These are phyloP conservation scores for Tiliqua scincoides DNA, from an alignment of 2,113 vertebrate genomes.

Conservation along the genomic window DNA sequence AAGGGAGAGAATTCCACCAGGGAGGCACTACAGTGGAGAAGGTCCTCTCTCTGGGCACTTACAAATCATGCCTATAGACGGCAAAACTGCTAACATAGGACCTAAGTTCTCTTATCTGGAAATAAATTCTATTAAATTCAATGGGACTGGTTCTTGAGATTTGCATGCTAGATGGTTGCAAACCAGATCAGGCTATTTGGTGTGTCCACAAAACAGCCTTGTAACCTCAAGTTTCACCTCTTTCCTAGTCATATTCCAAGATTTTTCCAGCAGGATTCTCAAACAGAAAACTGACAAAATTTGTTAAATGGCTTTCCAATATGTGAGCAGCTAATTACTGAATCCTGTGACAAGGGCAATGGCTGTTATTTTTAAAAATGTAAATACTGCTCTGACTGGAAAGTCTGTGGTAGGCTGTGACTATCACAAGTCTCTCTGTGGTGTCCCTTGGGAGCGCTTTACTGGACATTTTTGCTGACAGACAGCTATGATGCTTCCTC, in stretches of 20 bases:
- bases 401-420: background rate
- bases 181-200: background rate
- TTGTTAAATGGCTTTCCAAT: background rate
- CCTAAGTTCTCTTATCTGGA: no score
- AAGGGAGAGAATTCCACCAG: no score
- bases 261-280: background rate
- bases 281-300: background rate
- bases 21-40: no score
- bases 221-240: background rate
- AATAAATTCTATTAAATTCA: no score
- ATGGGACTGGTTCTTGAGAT: background rate
- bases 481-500: background rate
- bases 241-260: background rate
- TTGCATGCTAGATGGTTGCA: background rate
- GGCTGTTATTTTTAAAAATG: background rate
- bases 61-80: no score
- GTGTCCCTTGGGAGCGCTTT: background rate
- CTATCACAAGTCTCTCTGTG: background rate
- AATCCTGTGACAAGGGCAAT: background rate
- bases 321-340: background rate
- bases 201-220: background rate
- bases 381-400: background rate
- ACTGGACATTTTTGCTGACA: slow-evolving; percentile 16
- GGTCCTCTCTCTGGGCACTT: no score
- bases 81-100: no score